Base-by-base conservation (phyloP, 1,140 invertebrate species). In the Anthonomus grandis region DNA sequence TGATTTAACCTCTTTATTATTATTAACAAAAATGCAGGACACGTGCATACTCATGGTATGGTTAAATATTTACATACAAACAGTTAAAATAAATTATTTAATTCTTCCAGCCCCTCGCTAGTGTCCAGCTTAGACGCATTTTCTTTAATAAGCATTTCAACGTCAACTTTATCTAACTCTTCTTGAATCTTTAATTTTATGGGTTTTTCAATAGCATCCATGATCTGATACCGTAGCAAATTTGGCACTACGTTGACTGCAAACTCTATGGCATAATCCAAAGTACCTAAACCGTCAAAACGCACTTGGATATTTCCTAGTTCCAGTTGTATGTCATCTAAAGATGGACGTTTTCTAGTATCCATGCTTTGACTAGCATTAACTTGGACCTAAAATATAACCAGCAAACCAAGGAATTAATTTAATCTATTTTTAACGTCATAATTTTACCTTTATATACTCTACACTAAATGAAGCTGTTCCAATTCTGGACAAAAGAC, bases 261-360 rank as follows among this genome's bases (percentile, higher is more conserved):
- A 50, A 87, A 84, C 75, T 93, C 90, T 37, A 90, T 75, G 3
- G 87, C 61, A 69, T 91, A 92, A 72, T 93, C 90, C 12, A 89
- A 38, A 0, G 88, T 90, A 27, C 90, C 89, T 0, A 87, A 84
- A 3, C 90, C 90, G 61, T 91, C 78, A 64, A 81, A 82, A 24
- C 84, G 72, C 27, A 89, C 76, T 73, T 90, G 88, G 60, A 92
- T 90, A 67, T 91, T 91, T 13, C 90, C 90, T 62, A 93, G 69
- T 73, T 89, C 86, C 12, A 93, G 72, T 63, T 91, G 81, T 9
- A 92, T 74, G 48, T 87, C 82, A 64, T 86, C 83, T 8, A 91
- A 79, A 55, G 76, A 73, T 1, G 87, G 83, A 12, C 78, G 81
- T 57, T 89, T 83, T 41, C 88, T 77, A 0, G 85, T 86, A 66